These are phyloP conservation scores for Vireo altiloquus DNA, from an alignment of 2,113 vertebrate species.

Conservation along the genomic window DNA sequence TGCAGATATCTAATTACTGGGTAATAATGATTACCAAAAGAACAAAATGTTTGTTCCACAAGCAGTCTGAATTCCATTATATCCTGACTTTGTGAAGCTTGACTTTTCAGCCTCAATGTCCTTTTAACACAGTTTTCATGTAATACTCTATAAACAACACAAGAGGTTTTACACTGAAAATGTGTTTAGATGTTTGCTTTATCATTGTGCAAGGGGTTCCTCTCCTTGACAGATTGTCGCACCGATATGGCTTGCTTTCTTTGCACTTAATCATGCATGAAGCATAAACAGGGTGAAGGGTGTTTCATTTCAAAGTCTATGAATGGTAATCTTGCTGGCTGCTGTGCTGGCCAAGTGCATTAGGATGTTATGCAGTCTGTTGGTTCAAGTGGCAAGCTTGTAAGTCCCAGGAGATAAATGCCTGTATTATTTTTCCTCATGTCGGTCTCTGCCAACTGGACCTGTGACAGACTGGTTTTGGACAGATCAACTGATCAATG, in stretches of 20 bases:
- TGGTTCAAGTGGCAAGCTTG: slow-evolving; percentile 19
- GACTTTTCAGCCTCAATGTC: background rate
- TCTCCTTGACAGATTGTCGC: slow-evolving; percentile 30
- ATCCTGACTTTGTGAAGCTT: background rate
- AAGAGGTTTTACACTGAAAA: background rate
- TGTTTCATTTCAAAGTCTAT: slow-evolving; percentile 55
- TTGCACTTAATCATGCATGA: slow-evolving; percentile 44
- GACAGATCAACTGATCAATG: background rate
- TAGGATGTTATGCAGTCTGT: slow-evolving; percentile 4
- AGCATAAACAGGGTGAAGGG: slow-evolving; percentile 52
- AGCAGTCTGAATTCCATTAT: background rate
- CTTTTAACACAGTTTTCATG: slow-evolving; percentile 11
- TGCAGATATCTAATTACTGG: background rate
- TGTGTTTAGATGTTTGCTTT: background rate
- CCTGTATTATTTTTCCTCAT: background rate
- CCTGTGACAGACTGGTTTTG: background rate
- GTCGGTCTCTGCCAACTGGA: background rate
- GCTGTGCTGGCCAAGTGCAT: slow-evolving; percentile 6
- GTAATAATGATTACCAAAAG: background rate
- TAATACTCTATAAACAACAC: background rate
- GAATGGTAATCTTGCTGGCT: slow-evolving; percentile 41
- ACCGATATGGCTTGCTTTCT: background rate
- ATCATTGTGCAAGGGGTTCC: slow-evolving; percentile 2
- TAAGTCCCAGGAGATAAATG: slow-evolving; percentile 8
- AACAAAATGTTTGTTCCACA: background rate